Evolutionary conservation across 2,113 vertebrate genomes (phyloP).

Genomic region (Laticauda colubrina): DNA sequence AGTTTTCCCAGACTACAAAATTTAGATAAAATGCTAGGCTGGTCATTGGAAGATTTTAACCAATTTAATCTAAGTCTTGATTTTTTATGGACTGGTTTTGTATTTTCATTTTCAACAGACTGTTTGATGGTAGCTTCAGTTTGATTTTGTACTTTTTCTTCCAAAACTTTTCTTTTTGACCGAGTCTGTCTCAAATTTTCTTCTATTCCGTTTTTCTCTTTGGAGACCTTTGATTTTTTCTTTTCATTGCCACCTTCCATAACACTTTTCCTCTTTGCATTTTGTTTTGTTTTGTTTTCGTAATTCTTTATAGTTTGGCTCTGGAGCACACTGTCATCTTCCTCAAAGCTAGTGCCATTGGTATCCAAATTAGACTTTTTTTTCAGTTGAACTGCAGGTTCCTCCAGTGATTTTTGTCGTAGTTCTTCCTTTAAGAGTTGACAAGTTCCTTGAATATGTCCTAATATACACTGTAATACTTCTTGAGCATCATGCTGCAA

Average conservation of each 20-base stretch:
- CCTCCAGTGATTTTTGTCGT: slow-evolving; percentile 60
- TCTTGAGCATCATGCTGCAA: slow-evolving; percentile 98
- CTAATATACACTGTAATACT: slow-evolving; percentile 94
- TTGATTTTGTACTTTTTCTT: slow-evolving; percentile 65
- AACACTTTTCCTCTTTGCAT: slow-evolving; percentile 90
- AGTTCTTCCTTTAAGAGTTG: slow-evolving; percentile 84
- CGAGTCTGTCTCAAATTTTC: slow-evolving; percentile 81
- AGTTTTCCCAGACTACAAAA: slow-evolving; percentile 88
- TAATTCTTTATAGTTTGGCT: slow-evolving; percentile 35
- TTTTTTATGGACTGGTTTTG: slow-evolving; percentile 78
- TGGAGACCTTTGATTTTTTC: slow-evolving; percentile 87
- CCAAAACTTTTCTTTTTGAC: slow-evolving; percentile 86
- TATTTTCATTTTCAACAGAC: slow-evolving; percentile 49
- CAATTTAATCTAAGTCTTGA: slow-evolving; percentile 81
- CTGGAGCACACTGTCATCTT: slow-evolving; percentile 23
- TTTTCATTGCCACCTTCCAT: slow-evolving; percentile 87
- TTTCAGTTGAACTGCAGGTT: slow-evolving; percentile 44
- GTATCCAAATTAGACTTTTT: slow-evolving; percentile 17
- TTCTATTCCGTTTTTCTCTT: slow-evolving; percentile 72
- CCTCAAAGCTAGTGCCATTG: slow-evolving; percentile 30
- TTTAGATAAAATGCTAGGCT: slow-evolving; percentile 96
- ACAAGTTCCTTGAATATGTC: slow-evolving; percentile 92
- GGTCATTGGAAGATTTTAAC: slow-evolving; percentile 84
- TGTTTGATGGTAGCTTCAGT: slow-evolving; percentile 53
- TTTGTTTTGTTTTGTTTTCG: slow-evolving; percentile 72